Base-by-base conservation (phyloP, 2,797 vertebrate genomes). In the Alca torda region DNA sequence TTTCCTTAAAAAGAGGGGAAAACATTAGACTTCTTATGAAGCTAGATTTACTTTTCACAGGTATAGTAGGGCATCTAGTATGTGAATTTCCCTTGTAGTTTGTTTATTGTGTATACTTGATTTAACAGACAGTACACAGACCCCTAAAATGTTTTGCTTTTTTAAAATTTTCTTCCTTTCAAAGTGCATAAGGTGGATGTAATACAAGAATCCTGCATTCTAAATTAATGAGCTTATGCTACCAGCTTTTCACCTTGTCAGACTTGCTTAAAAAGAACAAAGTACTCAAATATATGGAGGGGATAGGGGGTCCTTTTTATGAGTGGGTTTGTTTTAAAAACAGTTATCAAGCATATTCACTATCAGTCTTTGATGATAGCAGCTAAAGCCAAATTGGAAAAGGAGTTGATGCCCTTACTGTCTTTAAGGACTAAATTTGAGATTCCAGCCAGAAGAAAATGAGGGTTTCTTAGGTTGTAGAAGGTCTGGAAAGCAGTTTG, bases 371-470 rank as follows among this genome's bases (percentile, higher is more conserved):
- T 0, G 6, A 45, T 57, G 65, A 54, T 15, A 60, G 61, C 59
- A 87, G 57, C 59, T 87, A 41, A 72, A 91, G 76, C 78, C 79
- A 94, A 60, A 65, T 61, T 95, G 82, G 87, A 88, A 73, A 81
- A 85, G 61, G 45, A 64, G 6, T 80, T 83, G 45, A 28, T 94
- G 65, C 41, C 50, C 26, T 18, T 63, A 20, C 26, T 93, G 72
- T 78, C 89, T 95, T 91, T 0, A 16, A 95, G 89, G 84, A 90
- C 84, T 86, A 39, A 54, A n/a, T 76, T 57, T 59, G 43, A 90
- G 88, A 76, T 86, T 95, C 28, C 31, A 90, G 82, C 89, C 82
- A 93, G 91, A 94, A 84, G 82, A 80, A 93, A 91, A 84, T 30
- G 68, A 74, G 76, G 50, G 14, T 65, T 95, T 70, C 78, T 91